These are phyloP conservation scores for Cirrhinus molitorella DNA, from an alignment of 2,797 vertebrate genomes.

Conservation along the genomic window DNA sequence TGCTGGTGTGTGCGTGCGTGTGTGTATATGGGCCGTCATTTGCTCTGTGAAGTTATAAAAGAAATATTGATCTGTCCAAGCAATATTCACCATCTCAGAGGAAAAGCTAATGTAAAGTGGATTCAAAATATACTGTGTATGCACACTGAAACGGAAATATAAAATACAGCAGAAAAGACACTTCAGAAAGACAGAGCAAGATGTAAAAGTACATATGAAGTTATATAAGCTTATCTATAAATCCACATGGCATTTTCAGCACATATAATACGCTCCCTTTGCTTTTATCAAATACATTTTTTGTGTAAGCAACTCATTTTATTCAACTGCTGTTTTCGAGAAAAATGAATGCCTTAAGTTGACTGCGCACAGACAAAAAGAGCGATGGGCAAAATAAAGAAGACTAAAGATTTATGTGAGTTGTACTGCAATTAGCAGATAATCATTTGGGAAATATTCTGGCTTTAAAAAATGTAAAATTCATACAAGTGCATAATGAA, in stretches of 20 bases:
- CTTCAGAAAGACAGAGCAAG: conserved; percentile 46
- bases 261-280: conserved; percentile 61
- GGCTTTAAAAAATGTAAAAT: background rate
- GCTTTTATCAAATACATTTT: conserved; percentile 51
- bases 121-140: conserved; percentile 11
- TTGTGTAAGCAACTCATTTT: conserved; percentile 46
- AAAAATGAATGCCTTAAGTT: conserved; percentile 20
- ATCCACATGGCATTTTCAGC: no score
- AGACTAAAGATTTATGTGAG: background rate
- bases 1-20: conserved; percentile 10
- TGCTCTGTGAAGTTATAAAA: conserved; percentile 50
- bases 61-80: conserved; percentile 61
- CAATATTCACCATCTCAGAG: conserved; percentile 24
- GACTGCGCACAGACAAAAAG: background rate
- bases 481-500: conserved; percentile 56
- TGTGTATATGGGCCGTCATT: conserved; percentile 23
- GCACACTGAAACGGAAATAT: conserved; percentile 29
- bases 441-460: conserved; percentile 29
- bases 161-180: conserved; percentile 41
- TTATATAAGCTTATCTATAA: no score
- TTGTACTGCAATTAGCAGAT: conserved; percentile 8
- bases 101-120: conserved; percentile 50
- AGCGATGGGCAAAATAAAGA: background rate
- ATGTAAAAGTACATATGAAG: conserved; percentile 54
- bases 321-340: conserved; percentile 49